Evolutionary conservation across 2,113 vertebrate species (phyloP), one percentile per base, ranked within the genome.

Genomic region (Indicator maculatus): DNA sequence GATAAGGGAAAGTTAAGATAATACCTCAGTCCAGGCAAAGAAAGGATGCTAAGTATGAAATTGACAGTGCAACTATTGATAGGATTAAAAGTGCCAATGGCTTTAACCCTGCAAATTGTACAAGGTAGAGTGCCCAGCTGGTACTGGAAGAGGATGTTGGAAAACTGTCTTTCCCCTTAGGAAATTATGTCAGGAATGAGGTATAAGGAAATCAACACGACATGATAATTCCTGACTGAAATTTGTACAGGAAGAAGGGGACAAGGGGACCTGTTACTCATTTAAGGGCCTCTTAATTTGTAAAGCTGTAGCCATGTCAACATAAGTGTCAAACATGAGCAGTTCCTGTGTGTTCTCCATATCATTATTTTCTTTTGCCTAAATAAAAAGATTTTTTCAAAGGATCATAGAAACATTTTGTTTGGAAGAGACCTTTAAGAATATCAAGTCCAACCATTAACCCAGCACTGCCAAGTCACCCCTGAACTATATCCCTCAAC

Each of bases 171-270:
- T 89, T 76, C 39, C 78, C 45, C 39, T 66, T n/a, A 70, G 90
- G 88, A 93, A 96, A 71, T 91, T 45, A 55, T 63, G 19, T 71
- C 84, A 93, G 75, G 69, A 72, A 85, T 39, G 28, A 53, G 27
- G 5, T 19, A 4, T 30, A 77, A 88, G 58, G 65, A 88, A 91
- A 61, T 11, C 0, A 0, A n/a, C 8, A 19, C 1, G 1, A 47
- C 13, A 2, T 30, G 55, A 33, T 70, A 27, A 53, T 56, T 83
- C 60, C 41, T 83, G 61, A 33, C 69, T 77, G 8, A 50, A 84
- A 80, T 16, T 26, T 30, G 33, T 27, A 13, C 78, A 70, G 81
- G 78, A 89, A 65, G 70, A 55, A 6, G 3, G 13, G 33, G 20
- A 39, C 45, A 27, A 31, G 26, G 30, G 82, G 28, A 19, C 4